Evolutionary conservation across 2,797 vertebrate species (phyloP).

Genomic region (Danionella dracula): DNA sequence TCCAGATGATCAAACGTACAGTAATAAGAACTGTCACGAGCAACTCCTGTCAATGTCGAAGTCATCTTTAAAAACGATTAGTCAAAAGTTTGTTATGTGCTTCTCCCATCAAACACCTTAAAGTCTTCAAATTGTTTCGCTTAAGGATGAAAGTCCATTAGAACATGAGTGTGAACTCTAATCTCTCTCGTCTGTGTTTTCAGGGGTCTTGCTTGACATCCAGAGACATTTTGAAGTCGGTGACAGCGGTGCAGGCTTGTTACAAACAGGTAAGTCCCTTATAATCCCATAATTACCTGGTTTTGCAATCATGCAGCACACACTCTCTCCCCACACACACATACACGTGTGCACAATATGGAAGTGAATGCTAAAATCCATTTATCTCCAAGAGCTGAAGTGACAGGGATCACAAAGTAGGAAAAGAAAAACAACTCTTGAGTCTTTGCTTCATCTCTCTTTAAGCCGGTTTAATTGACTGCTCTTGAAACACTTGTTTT

Average conservation of each 20-base stretch:
- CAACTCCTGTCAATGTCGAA: background rate
- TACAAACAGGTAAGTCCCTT: constrained; percentile 86
- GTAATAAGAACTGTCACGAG: background rate
- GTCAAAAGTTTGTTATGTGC: background rate
- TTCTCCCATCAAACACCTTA: background rate
- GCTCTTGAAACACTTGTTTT: constrained; percentile 22
- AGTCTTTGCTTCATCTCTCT: constrained; percentile 8
- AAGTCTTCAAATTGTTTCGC: background rate
- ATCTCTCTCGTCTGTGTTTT: constrained; percentile 24
- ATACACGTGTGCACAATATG: constrained; percentile 18
- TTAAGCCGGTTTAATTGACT: constrained; percentile 22
- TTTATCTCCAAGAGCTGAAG: constrained; percentile 36
- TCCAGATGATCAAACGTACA: background rate
- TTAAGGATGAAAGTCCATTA: background rate
- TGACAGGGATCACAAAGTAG: constrained; percentile 34
- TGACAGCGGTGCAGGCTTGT: constrained; percentile 84
- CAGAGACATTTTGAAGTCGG: constrained; percentile 84
- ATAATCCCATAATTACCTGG: constrained; percentile 50
- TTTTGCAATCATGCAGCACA: constrained; percentile 29
- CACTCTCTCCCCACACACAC: constrained; percentile 25
- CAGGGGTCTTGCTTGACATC: constrained; percentile 92
- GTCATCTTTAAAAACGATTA: background rate
- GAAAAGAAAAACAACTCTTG: constrained; percentile 1
- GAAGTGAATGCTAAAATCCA: constrained; percentile 30
- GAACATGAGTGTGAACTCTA: background rate